Conservation (phyloP, 2,113 vertebrate species). For the Uria aalge region DNA sequence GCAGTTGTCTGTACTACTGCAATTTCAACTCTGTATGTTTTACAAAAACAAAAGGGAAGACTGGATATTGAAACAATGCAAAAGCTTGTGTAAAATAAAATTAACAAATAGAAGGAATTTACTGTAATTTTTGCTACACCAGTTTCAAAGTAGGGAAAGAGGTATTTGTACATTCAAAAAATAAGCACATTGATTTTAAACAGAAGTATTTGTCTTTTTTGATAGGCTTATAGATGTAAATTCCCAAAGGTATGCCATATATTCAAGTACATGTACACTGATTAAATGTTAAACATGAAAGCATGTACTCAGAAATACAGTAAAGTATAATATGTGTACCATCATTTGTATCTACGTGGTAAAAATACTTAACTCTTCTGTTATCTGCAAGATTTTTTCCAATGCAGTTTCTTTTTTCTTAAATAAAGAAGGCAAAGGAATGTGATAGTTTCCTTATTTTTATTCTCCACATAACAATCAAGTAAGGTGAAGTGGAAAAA, state of each 20-base stretch:
- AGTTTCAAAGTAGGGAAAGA: neutral
- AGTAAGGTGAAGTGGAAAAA: neutral
- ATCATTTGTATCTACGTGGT: neutral
- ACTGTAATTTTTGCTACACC: neutral
- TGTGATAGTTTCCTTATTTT: neutral
- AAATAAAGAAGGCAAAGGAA: neutral
- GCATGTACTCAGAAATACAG: neutral
- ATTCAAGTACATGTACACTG: neutral
- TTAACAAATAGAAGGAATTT: neutral
- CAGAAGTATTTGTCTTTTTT: neutral
- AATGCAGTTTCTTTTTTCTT: neutral
- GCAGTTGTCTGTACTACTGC: neutral
- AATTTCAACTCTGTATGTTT: neutral
- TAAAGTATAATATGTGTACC: neutral
- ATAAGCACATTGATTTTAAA: neutral
- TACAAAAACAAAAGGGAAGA: neutral
- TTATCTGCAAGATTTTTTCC: neutral
- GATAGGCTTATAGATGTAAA: neutral
- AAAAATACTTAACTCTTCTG: neutral
- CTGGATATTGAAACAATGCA: neutral
- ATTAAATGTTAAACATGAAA: neutral
- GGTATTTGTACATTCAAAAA: neutral
- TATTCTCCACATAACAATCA: neutral
- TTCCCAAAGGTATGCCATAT: neutral
- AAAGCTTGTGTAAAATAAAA: neutral